phyloP scores from a whole-genome alignment of 2,888 invertebrate genomes.

The Eilema depressum region DNA sequence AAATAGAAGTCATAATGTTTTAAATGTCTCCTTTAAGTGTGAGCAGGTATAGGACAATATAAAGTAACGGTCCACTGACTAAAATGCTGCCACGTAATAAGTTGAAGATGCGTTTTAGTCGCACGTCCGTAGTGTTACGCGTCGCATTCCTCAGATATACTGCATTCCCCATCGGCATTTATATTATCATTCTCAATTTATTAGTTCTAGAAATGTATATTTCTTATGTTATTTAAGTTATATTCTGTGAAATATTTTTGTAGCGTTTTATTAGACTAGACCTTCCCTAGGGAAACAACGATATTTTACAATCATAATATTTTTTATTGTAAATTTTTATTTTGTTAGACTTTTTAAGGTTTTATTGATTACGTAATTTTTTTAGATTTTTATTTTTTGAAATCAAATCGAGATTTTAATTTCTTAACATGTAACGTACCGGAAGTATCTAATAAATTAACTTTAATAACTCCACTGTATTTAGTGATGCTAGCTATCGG shows the following conservation, averaged over 20 bases:
- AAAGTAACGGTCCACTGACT: not conserved
- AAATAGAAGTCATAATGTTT: not conserved
- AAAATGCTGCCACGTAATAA: not conserved
- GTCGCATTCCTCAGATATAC: conserved; percentile 29
- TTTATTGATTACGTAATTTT: conserved; percentile 55
- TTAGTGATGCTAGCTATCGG: conserved; percentile 72
- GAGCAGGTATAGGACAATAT: not conserved
- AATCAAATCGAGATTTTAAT: conserved; percentile 50
- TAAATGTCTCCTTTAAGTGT: conserved; percentile 6
- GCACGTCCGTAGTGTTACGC: conserved; percentile 36
- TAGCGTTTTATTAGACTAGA: conserved; percentile 66
- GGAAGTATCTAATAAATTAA: conserved; percentile 51
- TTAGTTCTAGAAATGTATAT: conserved; percentile 68
- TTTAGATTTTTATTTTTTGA: conserved; percentile 56
- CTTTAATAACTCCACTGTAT: conserved; percentile 58
- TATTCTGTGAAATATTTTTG: conserved; percentile 75
- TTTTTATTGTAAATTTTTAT: conserved; percentile 82
- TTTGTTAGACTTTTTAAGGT: conserved; percentile 78
- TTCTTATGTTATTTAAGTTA: conserved; percentile 68
- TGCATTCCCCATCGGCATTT: conserved; percentile 70
- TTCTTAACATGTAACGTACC: conserved; percentile 47
- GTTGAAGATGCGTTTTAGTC: not conserved
- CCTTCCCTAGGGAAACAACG: conserved; percentile 80
- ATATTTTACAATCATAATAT: conserved; percentile 74
- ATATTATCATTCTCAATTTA: conserved; percentile 47